These are phyloP conservation scores for Trachymyrmex septentrionalis DNA, from an alignment of 1,140 invertebrate genomes.

Conservation along the genomic window DNA sequence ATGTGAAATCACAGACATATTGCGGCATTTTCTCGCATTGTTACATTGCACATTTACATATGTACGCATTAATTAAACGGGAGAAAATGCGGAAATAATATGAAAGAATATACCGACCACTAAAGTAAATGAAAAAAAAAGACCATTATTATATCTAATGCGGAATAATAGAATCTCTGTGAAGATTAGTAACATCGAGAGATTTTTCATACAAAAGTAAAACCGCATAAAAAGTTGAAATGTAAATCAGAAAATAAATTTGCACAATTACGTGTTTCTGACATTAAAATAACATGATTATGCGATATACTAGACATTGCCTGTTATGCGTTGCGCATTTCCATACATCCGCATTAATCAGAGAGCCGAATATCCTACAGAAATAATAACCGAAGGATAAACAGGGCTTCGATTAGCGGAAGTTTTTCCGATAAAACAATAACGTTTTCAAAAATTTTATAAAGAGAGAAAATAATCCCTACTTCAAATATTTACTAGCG, in stretches of 20 bases:
- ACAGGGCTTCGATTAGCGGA: background rate
- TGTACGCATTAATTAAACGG: slow-evolving; percentile 11
- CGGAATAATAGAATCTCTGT: background rate
- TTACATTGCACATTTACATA: background rate
- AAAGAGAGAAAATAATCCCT: background rate
- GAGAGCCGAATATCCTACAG: slow-evolving; percentile 28
- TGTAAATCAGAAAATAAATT: slow-evolving; percentile 15
- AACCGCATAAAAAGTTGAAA: background rate
- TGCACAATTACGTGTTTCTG: slow-evolving; percentile 17
- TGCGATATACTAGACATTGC: slow-evolving; percentile 11
- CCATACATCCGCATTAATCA: slow-evolving; percentile 55
- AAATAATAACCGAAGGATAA: slow-evolving; percentile 35
- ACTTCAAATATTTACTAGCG: background rate
- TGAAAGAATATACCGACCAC: background rate
- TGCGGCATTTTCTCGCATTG: slow-evolving; percentile 1
- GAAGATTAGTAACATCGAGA: background rate
- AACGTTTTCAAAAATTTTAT: background rate
- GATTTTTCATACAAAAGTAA: background rate
- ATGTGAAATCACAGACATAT: background rate
- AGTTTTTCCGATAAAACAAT: background rate
- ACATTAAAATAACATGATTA: slow-evolving; percentile 45
- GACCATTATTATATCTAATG: background rate
- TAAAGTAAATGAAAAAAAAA: background rate
- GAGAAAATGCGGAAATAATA: slow-evolving; percentile 12
- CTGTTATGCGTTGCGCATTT: slow-evolving; percentile 29